A percentile compares a stretch with the other conserved stretches of the same genome.
These are phyloP conservation scores for Cardiocondyla obscurior DNA, from an alignment of 1,140 invertebrate genomes.

Conservation along the genomic window DNA sequence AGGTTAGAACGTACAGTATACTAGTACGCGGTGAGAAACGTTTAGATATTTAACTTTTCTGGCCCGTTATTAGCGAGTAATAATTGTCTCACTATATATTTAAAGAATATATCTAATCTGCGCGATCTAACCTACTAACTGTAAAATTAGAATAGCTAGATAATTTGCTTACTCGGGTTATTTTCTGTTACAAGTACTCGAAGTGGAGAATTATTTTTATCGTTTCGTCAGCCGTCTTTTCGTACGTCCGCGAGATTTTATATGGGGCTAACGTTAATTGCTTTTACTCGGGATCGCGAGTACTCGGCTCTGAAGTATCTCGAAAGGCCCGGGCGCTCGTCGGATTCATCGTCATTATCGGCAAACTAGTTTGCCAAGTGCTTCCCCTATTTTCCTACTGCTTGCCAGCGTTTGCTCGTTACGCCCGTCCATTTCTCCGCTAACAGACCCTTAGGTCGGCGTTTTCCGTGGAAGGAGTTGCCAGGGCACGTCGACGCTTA, in stretches of 20 bases:
- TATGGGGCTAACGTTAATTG: slow-evolving; percentile 11
- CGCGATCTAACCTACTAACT: no score
- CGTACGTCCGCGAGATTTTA: not conserved
- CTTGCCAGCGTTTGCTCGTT: slow-evolving; percentile 54
- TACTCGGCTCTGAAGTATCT: not conserved
- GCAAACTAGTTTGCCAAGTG: slow-evolving; percentile 49
- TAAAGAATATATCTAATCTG: no score
- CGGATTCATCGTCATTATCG: slow-evolving; percentile 52
- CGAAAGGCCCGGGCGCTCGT: slow-evolving; percentile 15
- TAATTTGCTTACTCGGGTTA: no score
- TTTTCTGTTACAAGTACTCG: no score
- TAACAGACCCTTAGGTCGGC: slow-evolving; percentile 55
- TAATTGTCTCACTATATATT: no score
- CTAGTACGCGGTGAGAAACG: no score
- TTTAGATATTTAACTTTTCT: no score
- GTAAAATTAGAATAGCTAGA: no score
- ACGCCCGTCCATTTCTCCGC: slow-evolving; percentile 35
- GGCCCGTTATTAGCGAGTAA: no score
- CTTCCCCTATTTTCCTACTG: slow-evolving; percentile 53
- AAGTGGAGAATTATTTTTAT: not conserved
- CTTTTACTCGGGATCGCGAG: slow-evolving; percentile 12
- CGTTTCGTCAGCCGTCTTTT: not conserved
- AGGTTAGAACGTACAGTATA: no score
- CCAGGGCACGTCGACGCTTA: slow-evolving; percentile 47
- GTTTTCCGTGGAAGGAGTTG: slow-evolving; percentile 24